These are phyloP conservation scores for Hipparchia semele DNA, from an alignment of 2,888 invertebrate genomes.

Conservation along the genomic window DNA sequence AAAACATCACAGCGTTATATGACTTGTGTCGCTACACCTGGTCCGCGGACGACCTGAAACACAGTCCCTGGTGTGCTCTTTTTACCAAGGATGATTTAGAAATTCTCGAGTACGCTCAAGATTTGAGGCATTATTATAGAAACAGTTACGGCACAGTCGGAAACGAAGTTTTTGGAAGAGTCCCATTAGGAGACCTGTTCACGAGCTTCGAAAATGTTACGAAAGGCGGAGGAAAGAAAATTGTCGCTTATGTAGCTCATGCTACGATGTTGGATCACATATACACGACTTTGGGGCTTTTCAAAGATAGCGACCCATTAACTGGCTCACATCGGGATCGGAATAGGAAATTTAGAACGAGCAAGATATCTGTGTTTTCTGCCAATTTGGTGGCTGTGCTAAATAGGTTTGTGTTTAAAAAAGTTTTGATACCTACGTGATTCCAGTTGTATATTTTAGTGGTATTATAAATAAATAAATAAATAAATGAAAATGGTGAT, in stretches of 20 bases:
- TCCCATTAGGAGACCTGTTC: constrained; percentile 85
- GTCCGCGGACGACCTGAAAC: constrained; percentile 74
- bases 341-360: constrained; percentile 86
- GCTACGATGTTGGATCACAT: constrained; percentile 84
- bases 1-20: constrained; percentile 85
- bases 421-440: no score
- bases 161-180: no score
- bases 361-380: constrained; percentile 86
- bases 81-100: constrained; percentile 88
- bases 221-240: constrained; percentile 68
- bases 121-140: constrained; percentile 87
- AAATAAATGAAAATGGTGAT: no score
- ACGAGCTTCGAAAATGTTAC: constrained; percentile 73
- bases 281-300: constrained; percentile 85
- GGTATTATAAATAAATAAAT: no score
- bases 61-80: constrained; percentile 90
- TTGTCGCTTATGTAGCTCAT: constrained; percentile 87
- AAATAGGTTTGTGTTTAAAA: constrained; percentile 80
- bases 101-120: constrained; percentile 89
- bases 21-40: constrained; percentile 91
- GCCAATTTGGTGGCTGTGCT: constrained; percentile 88
- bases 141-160: constrained; percentile 49
- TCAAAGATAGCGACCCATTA: constrained; percentile 83
- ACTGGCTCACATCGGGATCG: constrained; percentile 82
- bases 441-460: no score